Conservation (phyloP, 2,797 vertebrate genomes). For the Danio choprae region DNA sequence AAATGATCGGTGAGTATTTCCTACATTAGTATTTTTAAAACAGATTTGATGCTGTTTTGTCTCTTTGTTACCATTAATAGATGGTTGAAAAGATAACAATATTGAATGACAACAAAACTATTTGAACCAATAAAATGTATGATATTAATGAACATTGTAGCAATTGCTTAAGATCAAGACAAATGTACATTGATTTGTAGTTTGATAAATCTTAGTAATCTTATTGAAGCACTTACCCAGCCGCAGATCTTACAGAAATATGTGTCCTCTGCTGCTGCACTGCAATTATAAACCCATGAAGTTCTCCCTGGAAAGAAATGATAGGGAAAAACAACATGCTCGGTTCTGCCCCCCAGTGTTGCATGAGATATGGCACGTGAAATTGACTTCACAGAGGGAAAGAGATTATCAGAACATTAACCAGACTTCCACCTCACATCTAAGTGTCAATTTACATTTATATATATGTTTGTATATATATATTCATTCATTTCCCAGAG, state of each 20-base stretch:
- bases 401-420: too few relatives aligned
- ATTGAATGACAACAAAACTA: neutral
- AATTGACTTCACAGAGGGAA: neutral
- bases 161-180: neutral
- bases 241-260: neutral
- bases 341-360: constrained; percentile 40
- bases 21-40: neutral
- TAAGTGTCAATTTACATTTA: neutral
- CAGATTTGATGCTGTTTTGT: neutral
- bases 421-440: neutral
- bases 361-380: neutral
- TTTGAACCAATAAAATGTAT: neutral
- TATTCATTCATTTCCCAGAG: too few relatives aligned
- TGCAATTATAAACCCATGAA: constrained; percentile 17
- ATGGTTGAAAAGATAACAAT: neutral
- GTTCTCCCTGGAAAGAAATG: constrained; percentile 21
- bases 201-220: neutral
- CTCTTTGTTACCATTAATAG: neutral
- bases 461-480: too few relatives aligned
- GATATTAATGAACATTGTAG: neutral
- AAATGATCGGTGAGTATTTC: neutral
- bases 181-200: neutral
- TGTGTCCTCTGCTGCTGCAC: constrained; percentile 8
- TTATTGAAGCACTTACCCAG: constrained; percentile 19
- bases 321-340: neutral